Evolutionary conservation across 1,140 invertebrate species (phyloP).

Genomic region (Bradysia coprophila): DNA sequence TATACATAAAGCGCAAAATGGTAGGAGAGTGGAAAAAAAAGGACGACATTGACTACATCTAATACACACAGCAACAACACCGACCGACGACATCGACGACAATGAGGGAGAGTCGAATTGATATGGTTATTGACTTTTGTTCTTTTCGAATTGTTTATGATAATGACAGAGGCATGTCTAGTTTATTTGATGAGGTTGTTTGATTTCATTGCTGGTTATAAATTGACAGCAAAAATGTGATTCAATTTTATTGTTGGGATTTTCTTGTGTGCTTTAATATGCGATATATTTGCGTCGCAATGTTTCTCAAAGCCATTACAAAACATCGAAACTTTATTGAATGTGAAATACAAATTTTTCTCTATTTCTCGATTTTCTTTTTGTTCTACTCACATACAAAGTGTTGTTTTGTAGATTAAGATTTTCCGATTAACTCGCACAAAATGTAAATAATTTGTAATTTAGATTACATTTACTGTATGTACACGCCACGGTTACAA

Average conservation of each 20-base stretch:
- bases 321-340: background rate
- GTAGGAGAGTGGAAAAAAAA: too few species aligned
- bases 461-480: background rate
- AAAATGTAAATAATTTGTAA: background rate
- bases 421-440: background rate
- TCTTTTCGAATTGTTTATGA: conserved; percentile 3
- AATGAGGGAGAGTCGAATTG: background rate
- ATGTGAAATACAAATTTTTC: background rate
- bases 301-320: too few species aligned
- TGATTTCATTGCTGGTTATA: conserved; percentile 2
- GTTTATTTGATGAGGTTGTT: conserved; percentile 3
- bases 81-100: background rate
- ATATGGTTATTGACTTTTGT: conserved; percentile 3
- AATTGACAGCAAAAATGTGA: background rate
- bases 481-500: too few species aligned
- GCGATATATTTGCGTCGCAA: too few species aligned
- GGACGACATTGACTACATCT: too few species aligned
- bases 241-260: background rate
- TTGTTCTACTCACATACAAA: too few species aligned
- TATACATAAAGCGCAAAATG: too few species aligned
- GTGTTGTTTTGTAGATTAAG: too few species aligned
- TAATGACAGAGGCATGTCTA: conserved; percentile 2
- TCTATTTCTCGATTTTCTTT: background rate
- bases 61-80: too few species aligned
- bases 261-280: background rate